Evolutionary conservation across 2,113 vertebrate species (phyloP).

Genomic region (Pyrgilauda ruficollis): DNA sequence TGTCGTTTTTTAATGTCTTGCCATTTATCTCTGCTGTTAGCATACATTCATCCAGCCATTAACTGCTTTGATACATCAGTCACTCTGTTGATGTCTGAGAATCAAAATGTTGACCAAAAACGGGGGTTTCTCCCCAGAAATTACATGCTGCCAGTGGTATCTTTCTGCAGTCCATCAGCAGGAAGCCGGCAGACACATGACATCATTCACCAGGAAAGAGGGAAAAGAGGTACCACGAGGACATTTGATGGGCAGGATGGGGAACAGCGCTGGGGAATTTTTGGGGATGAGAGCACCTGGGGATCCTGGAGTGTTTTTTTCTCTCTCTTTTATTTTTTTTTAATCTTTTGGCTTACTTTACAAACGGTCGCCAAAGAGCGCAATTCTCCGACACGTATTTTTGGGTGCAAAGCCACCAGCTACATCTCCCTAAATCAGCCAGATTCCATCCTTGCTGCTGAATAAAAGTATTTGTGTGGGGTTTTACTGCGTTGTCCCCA

Average conservation of each 20-base stretch:
- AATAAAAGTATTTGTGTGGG: background rate
- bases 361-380: background rate
- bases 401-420: background rate
- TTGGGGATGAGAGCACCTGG: background rate
- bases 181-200: rapidly evolving
- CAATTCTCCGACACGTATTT: background rate
- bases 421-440: rapidly evolving
- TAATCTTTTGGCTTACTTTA: background rate
- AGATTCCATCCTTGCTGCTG: background rate
- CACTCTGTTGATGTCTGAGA: background rate
- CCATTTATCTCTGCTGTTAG: background rate
- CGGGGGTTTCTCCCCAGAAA: background rate
- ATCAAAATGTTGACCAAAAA: slow-evolving; percentile 48
- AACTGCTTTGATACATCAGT: background rate
- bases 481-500: background rate
- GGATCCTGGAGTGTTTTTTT: background rate
- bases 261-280: background rate
- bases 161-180: background rate
- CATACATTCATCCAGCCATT: background rate
- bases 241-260: background rate
- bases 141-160: background rate
- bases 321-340: background rate
- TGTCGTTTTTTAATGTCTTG: background rate
- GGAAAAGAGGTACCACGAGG: background rate
- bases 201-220: background rate